phyloP scores from a whole-genome alignment of 2,888 invertebrate genomes.

The Nysson spinosus region DNA sequence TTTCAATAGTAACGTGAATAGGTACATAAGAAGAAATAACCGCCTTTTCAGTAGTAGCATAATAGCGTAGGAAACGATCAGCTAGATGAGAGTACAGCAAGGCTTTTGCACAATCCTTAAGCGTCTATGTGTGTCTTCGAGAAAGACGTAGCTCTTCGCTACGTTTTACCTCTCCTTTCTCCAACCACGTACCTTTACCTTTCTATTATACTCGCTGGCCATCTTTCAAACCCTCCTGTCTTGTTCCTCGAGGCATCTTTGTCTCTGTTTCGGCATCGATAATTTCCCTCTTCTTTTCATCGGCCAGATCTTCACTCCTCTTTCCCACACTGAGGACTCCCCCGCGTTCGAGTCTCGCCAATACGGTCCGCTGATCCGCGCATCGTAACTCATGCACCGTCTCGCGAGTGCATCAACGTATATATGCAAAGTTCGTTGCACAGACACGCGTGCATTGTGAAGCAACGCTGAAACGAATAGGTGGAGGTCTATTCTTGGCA shows the following conservation, averaged over 20 bases:
- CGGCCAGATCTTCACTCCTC: constrained; percentile 9
- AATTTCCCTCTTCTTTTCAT: constrained; percentile 30
- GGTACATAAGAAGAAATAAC: constrained; percentile 29
- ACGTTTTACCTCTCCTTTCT: constrained; percentile 50
- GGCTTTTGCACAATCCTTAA: constrained; percentile 57
- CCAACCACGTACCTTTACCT: constrained; percentile 24
- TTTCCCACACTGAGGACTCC: constrained; percentile 27
- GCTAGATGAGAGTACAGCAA: constrained; percentile 46
- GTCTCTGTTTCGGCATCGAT: constrained; percentile 24
- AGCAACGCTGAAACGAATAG: constrained; percentile 30
- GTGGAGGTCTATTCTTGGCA: constrained; percentile 31
- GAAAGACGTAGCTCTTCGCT: constrained; percentile 13
- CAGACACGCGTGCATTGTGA: constrained; percentile 9
- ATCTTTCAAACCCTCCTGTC: not conserved
- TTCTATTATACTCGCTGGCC: constrained; percentile 9
- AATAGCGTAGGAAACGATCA: constrained; percentile 58
- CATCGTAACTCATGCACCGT: constrained; percentile 8
- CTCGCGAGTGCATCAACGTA: too few species aligned
- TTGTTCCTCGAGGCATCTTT: constrained; percentile 35
- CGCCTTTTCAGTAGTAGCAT: constrained; percentile 46
- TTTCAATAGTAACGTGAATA: constrained; percentile 50
- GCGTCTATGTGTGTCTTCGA: constrained; percentile 31
- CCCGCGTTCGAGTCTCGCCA: constrained; percentile 11
- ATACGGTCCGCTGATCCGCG: constrained; percentile 10
- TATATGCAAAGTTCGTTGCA: constrained; percentile 1